Evolutionary conservation across 2,113 vertebrate species (phyloP).

Genomic region (Phyllostomus discolor): DNA sequence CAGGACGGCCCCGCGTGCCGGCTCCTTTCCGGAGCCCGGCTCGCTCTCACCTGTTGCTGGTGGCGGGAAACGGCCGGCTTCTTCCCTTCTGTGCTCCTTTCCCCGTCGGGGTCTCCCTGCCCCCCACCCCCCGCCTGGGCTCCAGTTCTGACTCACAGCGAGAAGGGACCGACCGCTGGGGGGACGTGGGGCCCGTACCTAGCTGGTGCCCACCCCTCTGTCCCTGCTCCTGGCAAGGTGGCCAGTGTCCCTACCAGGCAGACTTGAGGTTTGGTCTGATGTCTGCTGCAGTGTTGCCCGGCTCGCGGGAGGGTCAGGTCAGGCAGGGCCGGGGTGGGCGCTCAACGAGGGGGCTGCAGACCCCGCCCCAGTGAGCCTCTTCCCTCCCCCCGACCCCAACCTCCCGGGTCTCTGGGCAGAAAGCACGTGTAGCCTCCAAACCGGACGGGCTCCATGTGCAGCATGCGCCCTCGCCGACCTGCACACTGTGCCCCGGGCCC

Average conservation of each 20-base stretch:
- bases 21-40: neutral
- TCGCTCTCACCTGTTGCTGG: neutral
- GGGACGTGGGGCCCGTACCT: neutral
- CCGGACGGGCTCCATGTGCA: accelerated
- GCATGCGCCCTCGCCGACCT: accelerated
- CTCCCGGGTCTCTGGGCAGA: neutral
- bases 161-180: too few relatives aligned
- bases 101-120: neutral
- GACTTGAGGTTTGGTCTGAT: neutral
- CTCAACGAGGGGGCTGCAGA: neutral
- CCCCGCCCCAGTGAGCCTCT: too few relatives aligned
- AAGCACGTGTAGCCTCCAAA: neutral
- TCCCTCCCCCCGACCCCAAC: accelerated
- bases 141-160: neutral
- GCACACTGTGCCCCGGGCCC: accelerated
- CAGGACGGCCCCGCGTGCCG: neutral
- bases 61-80: neutral
- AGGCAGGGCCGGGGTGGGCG: too few relatives aligned
- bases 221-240: neutral
- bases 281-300: neutral
- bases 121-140: accelerated
- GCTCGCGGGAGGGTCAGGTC: neutral
- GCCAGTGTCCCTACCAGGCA: neutral
- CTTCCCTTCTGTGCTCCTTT: neutral
- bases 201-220: neutral